Base-by-base conservation (phyloP, 2,113 vertebrate genomes). In the Vulpes vulpes region DNA sequence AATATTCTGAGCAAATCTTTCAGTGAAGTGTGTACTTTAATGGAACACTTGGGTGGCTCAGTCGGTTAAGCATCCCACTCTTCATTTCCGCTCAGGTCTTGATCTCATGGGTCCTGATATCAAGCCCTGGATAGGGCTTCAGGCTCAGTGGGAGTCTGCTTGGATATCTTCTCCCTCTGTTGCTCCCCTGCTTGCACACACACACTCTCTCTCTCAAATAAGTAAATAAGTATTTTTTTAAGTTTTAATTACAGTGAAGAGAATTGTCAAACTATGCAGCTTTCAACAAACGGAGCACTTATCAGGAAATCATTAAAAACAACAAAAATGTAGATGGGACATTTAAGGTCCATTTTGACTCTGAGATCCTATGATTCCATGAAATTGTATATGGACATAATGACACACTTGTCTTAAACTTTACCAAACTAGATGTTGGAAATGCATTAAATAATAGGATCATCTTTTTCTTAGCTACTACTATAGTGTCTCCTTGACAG, bases 221-320 rank as follows among this genome's bases (percentile, higher is more conserved):
- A 35, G 32, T 69, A 69, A 69, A 69, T 69, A 35, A 35, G 35
- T 69, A 16, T 17, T 69, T 35, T 69, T 67, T 65, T 32, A 35
- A 69, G 17, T 69, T 69, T 92, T 85, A 89, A 57, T 76, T 84
- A 55, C 16, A 59, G 55, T 64, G n/a, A 67, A 25, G 49, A 84
- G 9, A 91, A 84, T 43, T 82, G 9, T 38, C 53, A 91, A 91
- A 79, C 8, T 43, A 38, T 93, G 73, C 5, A 53, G 83, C 51
- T 83, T 96, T 80, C 82, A 73, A 19, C 17, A 83, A n/a, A 88
- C 43, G 83, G 38, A 85, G 35, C 11, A 80, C 11, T 93, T 79
- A 16, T 73, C 15, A 60, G 78, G 55, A 97, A 89, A 84, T 89
- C 64, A 51, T 91, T 62, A 16, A 83, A 74, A 27, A 92, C 19